Percentiles rank a stretch among this genome's conserved stretches.
Conservation (phyloP, 1,140 invertebrate genomes). For the Cyrtorhinus lividipennis region DNA sequence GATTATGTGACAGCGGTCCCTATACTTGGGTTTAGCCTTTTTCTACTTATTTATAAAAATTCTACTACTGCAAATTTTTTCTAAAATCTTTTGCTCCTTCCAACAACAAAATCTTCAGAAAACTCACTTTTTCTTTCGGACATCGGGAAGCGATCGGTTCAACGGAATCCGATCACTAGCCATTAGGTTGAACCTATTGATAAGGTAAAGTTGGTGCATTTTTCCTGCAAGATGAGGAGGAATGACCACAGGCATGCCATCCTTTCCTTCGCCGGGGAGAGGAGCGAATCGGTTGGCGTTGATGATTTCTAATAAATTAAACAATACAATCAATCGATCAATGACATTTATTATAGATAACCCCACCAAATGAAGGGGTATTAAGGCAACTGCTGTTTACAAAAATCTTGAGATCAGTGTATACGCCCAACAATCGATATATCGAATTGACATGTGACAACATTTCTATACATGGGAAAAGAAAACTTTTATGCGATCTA, state of each 20-base stretch:
- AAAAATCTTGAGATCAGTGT: no score
- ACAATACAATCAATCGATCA: constrained; percentile 14
- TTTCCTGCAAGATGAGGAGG: constrained; percentile 53
- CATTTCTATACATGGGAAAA: no score
- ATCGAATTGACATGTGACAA: no score
- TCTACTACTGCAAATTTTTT: no score
- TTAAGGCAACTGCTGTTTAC: no score
- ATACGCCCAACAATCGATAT: no score
- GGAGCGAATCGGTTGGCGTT: constrained; percentile 72
- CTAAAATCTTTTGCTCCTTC: no score
- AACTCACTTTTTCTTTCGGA: constrained; percentile 52
- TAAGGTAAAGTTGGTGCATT: constrained; percentile 66
- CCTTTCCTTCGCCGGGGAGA: constrained; percentile 52
- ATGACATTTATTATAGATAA: background rate
- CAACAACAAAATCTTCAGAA: no score
- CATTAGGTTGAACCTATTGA: constrained; percentile 81
- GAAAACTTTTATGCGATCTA: no score
- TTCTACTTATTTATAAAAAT: no score
- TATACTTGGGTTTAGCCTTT: no score
- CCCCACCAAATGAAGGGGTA: background rate
- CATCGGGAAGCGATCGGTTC: constrained; percentile 79
- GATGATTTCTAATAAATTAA: constrained; percentile 53
- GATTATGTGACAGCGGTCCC: no score
- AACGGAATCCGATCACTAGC: constrained; percentile 84
- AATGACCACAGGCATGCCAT: constrained; percentile 66